phyloP scores from a whole-genome alignment of 2,888 invertebrate genomes.

The Stegophylla sp. region DNA sequence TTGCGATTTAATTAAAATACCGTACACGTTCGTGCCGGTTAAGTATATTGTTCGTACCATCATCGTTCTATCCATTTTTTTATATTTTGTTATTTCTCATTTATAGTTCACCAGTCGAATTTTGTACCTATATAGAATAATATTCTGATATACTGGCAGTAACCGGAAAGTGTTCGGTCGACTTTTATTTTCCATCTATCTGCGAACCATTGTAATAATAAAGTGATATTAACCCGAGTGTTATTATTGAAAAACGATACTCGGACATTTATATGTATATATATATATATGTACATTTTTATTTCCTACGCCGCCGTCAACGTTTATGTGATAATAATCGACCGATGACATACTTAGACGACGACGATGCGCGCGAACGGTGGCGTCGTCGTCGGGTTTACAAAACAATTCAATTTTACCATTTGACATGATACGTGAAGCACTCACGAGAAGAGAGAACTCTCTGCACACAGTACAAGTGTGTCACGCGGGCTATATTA shows the following conservation, averaged over 20 bases:
- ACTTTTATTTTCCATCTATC: slow-evolving; percentile 15
- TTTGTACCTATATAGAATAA: not conserved
- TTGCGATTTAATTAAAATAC: not conserved
- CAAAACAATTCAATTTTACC: slow-evolving; percentile 48
- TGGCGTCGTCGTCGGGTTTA: slow-evolving; percentile 18
- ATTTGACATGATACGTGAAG: slow-evolving; percentile 1
- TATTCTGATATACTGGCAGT: no score
- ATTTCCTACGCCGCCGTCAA: slow-evolving; percentile 2
- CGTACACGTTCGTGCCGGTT: not conserved
- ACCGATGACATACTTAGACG: slow-evolving; percentile 53
- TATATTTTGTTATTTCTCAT: not conserved
- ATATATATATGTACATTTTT: no score
- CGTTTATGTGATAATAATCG: slow-evolving; percentile 37
- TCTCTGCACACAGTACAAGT: slow-evolving; percentile 40
- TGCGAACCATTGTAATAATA: slow-evolving; percentile 23
- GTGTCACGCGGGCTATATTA: slow-evolving; percentile 29
- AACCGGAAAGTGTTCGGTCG: not conserved
- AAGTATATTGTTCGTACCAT: not conserved
- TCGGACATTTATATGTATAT: slow-evolving; percentile 17
- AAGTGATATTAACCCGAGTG: slow-evolving; percentile 16
- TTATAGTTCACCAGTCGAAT: not conserved
- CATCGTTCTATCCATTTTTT: not conserved
- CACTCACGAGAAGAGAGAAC: slow-evolving; percentile 18
- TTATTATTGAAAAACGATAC: slow-evolving; percentile 35
- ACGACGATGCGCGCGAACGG: no score